Evolutionary conservation across 2,113 vertebrate species (phyloP).

Genomic region (Menura novaehollandiae): DNA sequence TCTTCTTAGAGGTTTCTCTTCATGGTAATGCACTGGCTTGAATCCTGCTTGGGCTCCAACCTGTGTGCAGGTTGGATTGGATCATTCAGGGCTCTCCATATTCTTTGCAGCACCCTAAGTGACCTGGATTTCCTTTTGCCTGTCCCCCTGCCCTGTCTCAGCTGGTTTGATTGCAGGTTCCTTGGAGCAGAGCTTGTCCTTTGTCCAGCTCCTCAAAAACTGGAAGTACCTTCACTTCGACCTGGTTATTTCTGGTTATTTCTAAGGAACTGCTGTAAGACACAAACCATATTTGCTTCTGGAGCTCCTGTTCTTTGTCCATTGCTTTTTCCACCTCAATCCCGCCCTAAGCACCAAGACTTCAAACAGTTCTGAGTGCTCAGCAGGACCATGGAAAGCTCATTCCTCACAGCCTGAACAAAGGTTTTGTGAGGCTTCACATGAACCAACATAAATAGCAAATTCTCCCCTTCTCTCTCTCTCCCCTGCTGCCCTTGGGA

Average conservation of each 20-base stretch:
- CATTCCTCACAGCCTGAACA: background rate
- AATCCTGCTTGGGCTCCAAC: background rate
- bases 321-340: background rate
- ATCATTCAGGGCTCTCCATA: background rate
- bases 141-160: background rate
- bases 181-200: background rate
- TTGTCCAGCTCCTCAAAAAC: background rate
- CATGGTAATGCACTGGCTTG: background rate
- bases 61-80: background rate
- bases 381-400: background rate
- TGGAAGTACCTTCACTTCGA: background rate
- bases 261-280: background rate
- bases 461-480: background rate
- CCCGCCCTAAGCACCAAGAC: background rate
- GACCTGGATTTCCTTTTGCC: background rate
- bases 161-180: background rate
- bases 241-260: background rate
- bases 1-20: background rate
- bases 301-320: background rate
- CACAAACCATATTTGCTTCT: background rate
- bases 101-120: background rate
- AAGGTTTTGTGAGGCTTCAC: background rate
- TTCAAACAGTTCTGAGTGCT: background rate
- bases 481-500: background rate
- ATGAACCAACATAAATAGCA: background rate